A percentile compares a stretch with the other conserved stretches of the same genome.
phyloP scores from a whole-genome alignment of 2,113 vertebrate genomes.

The Urocolius indicus region DNA sequence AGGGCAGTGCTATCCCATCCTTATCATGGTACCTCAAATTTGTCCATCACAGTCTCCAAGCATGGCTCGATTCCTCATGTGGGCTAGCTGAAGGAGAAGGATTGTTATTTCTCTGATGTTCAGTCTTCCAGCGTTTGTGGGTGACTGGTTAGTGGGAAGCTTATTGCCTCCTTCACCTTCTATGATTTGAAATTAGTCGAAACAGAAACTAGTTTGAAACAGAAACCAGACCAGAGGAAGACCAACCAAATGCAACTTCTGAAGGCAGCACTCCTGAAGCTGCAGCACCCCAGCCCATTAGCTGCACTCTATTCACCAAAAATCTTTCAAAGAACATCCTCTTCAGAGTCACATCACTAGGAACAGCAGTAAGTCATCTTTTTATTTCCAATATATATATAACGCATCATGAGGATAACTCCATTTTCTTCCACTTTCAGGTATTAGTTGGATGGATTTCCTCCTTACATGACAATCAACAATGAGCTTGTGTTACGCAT shows the following conservation, averaged over 20 bases:
- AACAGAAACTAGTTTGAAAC: background rate
- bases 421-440: background rate
- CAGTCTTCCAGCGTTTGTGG: background rate
- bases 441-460: background rate
- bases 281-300: rapidly evolving
- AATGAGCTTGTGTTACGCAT: background rate
- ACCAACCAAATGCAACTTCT: background rate
- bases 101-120: background rate
- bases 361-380: background rate
- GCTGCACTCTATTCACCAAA: background rate
- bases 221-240: background rate
- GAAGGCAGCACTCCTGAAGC: background rate
- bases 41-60: rapidly evolving
- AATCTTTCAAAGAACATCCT: background rate
- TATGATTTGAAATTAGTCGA: rapidly evolving
- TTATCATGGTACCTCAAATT: background rate
- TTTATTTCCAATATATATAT: background rate
- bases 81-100: background rate
- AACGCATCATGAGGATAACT: background rate
- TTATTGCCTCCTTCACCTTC: background rate
- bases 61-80: rapidly evolving
- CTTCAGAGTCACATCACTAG: background rate
- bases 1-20: background rate
- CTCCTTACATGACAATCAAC: background rate
- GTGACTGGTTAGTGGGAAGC: background rate